Evolutionary conservation across 2,888 invertebrate genomes (phyloP).

Genomic region (Aporophyla lueneburgensis): DNA sequence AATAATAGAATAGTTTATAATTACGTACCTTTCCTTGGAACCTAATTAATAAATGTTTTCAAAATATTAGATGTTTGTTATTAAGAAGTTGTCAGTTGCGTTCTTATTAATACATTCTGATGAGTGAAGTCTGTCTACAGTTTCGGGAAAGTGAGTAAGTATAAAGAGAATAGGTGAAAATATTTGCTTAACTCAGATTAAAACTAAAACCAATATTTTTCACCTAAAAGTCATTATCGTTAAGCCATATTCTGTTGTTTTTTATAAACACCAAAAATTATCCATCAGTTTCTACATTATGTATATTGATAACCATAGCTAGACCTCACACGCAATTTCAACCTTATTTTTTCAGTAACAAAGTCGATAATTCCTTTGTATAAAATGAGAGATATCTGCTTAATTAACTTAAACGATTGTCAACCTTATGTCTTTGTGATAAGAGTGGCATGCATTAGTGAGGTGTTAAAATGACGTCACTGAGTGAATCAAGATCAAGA

Average conservation of each 20-base stretch:
- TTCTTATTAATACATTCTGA: neutral
- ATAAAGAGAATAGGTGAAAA: neutral
- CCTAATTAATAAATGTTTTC: neutral
- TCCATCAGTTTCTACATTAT: slow-evolving; percentile 57
- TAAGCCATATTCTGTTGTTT: slow-evolving; percentile 45
- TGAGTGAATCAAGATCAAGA: slow-evolving; percentile 51
- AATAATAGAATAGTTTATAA: neutral
- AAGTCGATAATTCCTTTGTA: neutral
- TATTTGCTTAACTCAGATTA: slow-evolving; percentile 7
- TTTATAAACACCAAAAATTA: slow-evolving; percentile 42
- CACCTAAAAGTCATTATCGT: slow-evolving; percentile 38
- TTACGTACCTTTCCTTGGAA: neutral
- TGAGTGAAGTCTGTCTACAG: neutral
- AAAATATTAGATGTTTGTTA: neutral
- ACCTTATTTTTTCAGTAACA: fast-evolving
- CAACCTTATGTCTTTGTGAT: slow-evolving; percentile 26
- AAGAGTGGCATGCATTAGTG: slow-evolving; percentile 25
- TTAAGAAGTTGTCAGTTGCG: neutral
- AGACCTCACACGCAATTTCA: slow-evolving; percentile 2
- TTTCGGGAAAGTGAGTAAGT: neutral
- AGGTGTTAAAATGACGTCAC: slow-evolving; percentile 53
- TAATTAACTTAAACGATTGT: slow-evolving; percentile 12
- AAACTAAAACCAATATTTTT: slow-evolving; percentile 35
- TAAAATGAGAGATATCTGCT: neutral
- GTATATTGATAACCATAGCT: slow-evolving; percentile 30